Conservation (phyloP, 2,888 invertebrate species). For the Sacculina carcini region DNA sequence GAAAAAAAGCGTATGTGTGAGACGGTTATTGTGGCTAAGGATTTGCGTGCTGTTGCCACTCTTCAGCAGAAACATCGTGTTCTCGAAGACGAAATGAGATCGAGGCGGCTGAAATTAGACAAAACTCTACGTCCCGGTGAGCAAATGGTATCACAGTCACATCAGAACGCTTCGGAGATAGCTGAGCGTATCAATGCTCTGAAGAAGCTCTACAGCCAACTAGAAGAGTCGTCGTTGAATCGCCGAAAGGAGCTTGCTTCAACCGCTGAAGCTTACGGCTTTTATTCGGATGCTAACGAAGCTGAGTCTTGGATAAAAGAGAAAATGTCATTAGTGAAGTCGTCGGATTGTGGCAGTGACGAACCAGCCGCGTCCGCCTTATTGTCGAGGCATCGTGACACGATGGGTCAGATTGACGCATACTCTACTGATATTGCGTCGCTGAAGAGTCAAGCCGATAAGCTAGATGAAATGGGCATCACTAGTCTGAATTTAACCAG, state of each 20-base stretch:
- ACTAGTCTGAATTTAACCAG: slow-evolving; percentile 29
- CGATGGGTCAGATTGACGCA: slow-evolving; percentile 66
- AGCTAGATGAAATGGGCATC: slow-evolving; percentile 47
- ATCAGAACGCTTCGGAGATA: slow-evolving; percentile 55
- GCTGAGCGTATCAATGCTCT: slow-evolving; percentile 48
- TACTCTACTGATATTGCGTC: slow-evolving; percentile 62
- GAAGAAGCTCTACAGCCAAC: slow-evolving; percentile 59
- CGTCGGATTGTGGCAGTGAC: slow-evolving; percentile 71
- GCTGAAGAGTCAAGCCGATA: slow-evolving; percentile 48
- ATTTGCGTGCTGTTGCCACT: slow-evolving; percentile 63
- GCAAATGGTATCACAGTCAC: slow-evolving; percentile 47
- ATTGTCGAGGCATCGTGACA: slow-evolving; percentile 54
- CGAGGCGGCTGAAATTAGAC: slow-evolving; percentile 38
- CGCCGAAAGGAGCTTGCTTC: slow-evolving; percentile 51
- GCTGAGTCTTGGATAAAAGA: slow-evolving; percentile 94
- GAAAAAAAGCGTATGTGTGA: slow-evolving; percentile 83
- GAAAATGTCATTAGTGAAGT: slow-evolving; percentile 66
- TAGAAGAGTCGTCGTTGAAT: slow-evolving; percentile 51
- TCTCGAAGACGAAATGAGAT: slow-evolving; percentile 55
- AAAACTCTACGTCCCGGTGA: slow-evolving; percentile 42
- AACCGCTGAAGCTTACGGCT: slow-evolving; percentile 61
- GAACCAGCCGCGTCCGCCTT: slow-evolving; percentile 72
- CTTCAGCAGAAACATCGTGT: slow-evolving; percentile 60
- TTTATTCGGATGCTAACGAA: slow-evolving; percentile 91
- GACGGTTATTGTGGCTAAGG: slow-evolving; percentile 76